A percentile compares a stretch with the other conserved stretches of the same genome.
phyloP scores from a whole-genome alignment of 2,113 vertebrate species.

The Aviceda subcristata region DNA sequence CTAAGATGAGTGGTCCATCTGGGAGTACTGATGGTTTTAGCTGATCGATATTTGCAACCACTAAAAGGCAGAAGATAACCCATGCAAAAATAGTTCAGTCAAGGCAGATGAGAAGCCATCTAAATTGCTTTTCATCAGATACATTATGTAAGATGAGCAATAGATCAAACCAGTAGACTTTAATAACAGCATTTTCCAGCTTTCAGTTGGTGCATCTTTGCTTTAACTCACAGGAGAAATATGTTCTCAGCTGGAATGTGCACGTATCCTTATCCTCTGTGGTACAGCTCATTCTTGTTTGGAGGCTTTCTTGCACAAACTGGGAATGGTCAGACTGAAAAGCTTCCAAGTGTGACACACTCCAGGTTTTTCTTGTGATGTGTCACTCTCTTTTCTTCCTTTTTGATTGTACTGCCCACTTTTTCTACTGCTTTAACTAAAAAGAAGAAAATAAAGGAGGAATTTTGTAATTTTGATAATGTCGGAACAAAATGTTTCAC shows the following conservation, averaged over 20 bases:
- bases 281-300: slow-evolving; percentile 17
- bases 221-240: slow-evolving; percentile 52
- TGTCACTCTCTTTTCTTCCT: neutral
- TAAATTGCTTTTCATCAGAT: neutral
- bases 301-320: slow-evolving; percentile 40
- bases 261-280: slow-evolving; percentile 43
- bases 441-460: neutral
- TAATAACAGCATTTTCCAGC: neutral
- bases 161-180: neutral
- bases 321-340: slow-evolving; percentile 25
- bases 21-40: neutral
- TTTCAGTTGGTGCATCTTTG: slow-evolving; percentile 39
- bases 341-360: slow-evolving; percentile 32
- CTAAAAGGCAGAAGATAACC: neutral
- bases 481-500: slow-evolving; percentile 22
- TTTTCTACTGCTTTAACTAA: neutral
- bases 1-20: neutral
- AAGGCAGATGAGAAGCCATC: neutral
- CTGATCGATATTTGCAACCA: neutral
- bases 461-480: slow-evolving; percentile 40
- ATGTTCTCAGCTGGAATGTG: slow-evolving; percentile 42
- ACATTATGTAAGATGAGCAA: slow-evolving; percentile 2
- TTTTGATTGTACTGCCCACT: neutral
- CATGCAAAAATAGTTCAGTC: neutral
- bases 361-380: slow-evolving; percentile 25